These are phyloP conservation scores for Chaetophractus vellerosus DNA, from an alignment of 2,797 vertebrate genomes.

Conservation along the genomic window DNA sequence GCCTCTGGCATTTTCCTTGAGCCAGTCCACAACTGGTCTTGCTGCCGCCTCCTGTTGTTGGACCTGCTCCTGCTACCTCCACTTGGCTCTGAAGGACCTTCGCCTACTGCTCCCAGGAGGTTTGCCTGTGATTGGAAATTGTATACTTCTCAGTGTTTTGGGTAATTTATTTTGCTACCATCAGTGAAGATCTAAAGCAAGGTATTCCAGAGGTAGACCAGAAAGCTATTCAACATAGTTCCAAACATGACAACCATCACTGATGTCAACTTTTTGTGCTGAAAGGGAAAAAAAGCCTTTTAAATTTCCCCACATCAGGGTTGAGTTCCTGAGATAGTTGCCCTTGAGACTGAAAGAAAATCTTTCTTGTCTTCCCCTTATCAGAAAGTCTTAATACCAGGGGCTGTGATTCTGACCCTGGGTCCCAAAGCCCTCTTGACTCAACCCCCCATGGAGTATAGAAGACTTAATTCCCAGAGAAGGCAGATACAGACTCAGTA, in stretches of 20 bases:
- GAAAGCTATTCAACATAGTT: not conserved
- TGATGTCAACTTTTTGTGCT: not conserved
- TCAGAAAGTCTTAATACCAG: constrained; percentile 18
- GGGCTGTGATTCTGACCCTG: not conserved
- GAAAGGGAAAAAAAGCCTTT: not conserved
- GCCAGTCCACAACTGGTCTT: not conserved
- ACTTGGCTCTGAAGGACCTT: not conserved
- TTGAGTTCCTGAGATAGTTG: not conserved
- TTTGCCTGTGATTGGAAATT: not conserved
- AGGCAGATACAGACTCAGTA: not conserved
- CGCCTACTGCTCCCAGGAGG: not conserved
- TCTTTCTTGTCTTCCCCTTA: not conserved
- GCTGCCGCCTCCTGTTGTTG: not conserved
- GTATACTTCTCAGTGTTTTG: not conserved
- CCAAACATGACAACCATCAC: not conserved
- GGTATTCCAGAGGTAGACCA: not conserved
- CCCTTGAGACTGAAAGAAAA: not conserved
- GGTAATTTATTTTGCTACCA: not conserved
- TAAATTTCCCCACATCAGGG: not conserved
- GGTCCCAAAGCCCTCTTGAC: not conserved
- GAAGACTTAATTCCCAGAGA: not conserved
- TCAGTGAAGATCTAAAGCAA: not conserved
- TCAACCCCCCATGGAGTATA: not conserved
- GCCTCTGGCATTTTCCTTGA: not conserved
- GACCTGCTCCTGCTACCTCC: not conserved